phyloP scores from a whole-genome alignment of 2,797 vertebrate species.

The Cygnus olor region DNA sequence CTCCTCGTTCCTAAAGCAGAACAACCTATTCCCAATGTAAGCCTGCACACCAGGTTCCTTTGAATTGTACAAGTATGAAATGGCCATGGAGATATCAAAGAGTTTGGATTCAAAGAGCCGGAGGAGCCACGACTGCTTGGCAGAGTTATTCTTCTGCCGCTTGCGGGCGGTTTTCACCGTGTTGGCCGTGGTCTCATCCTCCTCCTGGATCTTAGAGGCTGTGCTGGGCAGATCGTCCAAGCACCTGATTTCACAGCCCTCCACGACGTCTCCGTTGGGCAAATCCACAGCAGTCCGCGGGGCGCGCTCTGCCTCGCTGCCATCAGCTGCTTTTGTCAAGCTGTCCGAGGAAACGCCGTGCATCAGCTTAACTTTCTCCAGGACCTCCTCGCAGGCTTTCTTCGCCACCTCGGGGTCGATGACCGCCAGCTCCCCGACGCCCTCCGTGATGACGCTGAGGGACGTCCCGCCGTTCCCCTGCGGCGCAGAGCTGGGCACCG shows the following conservation, averaged over 20 bases:
- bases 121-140: constrained; percentile 95
- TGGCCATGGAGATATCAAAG: constrained; percentile 98
- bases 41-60: constrained; percentile 98
- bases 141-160: constrained; percentile 88
- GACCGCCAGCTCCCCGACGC: constrained; percentile 84
- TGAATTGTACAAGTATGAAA: constrained; percentile 96
- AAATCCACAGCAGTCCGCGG: not conserved
- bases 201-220: constrained; percentile 75
- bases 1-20: constrained; percentile 91
- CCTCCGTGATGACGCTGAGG: constrained; percentile 88
- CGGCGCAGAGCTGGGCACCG: constrained; percentile 14
- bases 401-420: constrained; percentile 92
- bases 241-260: constrained; percentile 63
- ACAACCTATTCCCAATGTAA: constrained; percentile 95
- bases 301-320: not conserved
- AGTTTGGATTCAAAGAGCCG: constrained; percentile 96
- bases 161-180: constrained; percentile 81
- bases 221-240: constrained; percentile 10
- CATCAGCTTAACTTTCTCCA: constrained; percentile 89
- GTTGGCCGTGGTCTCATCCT: constrained; percentile 68
- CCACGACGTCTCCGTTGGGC: constrained; percentile 59
- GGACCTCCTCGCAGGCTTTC: constrained; percentile 90
- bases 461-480: constrained; percentile 76
- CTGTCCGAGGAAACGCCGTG: constrained; percentile 41
- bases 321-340: not conserved